phyloP scores from a whole-genome alignment of 2,113 vertebrate genomes.

The Gorsachius goisagi region DNA sequence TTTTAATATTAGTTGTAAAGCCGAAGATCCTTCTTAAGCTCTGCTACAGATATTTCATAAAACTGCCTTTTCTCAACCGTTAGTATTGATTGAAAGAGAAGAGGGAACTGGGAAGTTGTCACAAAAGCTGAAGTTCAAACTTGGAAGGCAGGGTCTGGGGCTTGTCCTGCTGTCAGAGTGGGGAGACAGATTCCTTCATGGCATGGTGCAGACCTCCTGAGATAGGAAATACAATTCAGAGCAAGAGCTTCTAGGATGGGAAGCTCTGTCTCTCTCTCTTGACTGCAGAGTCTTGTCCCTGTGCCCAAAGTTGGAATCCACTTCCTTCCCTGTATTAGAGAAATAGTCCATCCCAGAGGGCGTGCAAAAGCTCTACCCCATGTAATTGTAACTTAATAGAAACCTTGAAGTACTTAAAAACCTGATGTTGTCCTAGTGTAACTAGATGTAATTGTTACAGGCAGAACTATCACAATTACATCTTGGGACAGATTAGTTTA shows the following conservation, averaged over 20 bases:
- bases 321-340: not conserved
- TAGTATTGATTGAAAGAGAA: not conserved
- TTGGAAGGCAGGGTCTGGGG: not conserved
- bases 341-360: not conserved
- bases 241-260: not conserved
- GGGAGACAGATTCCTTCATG: not conserved
- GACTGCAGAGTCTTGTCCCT: not conserved
- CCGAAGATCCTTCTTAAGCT: not conserved
- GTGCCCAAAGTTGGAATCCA: not conserved
- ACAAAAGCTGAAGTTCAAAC: not conserved
- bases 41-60: not conserved
- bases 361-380: not conserved
- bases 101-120: not conserved
- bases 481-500: not conserved
- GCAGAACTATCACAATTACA: not conserved
- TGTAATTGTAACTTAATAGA: not conserved
- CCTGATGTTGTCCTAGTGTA: not conserved
- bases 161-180: not conserved
- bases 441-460: not conserved
- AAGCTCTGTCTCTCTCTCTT: not conserved
- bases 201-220: not conserved
- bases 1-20: not conserved
- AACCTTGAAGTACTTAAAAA: not conserved
- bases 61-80: not conserved
- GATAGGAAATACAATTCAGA: not conserved